Evolutionary conservation across 2,888 invertebrate species (phyloP), one percentile per base, ranked within the genome.

Genomic region (Noctua comes): DNA sequence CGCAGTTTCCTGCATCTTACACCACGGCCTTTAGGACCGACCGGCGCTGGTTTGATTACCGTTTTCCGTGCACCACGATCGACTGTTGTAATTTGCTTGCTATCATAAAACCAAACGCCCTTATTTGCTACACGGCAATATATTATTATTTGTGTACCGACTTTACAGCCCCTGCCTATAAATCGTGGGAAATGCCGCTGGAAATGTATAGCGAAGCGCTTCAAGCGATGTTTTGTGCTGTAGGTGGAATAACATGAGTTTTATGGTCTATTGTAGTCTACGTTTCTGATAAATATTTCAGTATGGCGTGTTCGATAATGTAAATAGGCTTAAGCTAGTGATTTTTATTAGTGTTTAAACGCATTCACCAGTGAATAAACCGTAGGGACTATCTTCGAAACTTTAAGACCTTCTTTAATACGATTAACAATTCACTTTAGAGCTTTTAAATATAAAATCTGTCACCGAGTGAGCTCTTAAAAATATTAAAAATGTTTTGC

Each of bases 11-110:
- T 79, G 48, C 83, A 1, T 36, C 82, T 85, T 84, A 57, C 0
- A 65, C 87, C 83, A 48, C 31, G 4, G 24, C 10, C 77, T 21
- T 76, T 85, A 90, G 89, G 87, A 88, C 88, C 87, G 88, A 82
- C 77, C 86, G 86, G 87, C 88, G 89, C 88, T 87, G 90, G 86
- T 94, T 92, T 94, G 94, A 94, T 95, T 93, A 93, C 94, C 88
- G 90, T 92, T 93, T 95, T 93, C 94, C 95, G 94, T 95, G 95
- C 92, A 90, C 91, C 89, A 84, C 92, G 92, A 93, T 93, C 91
- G 92, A 89, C 91, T 90, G 82, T 91, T 91, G 91, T 95, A 94
- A 95, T 95, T 94, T 94, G 87, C 93, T 92, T 91, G 91, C 91
- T 92, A 92, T 93, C 93, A 93, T 93, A 93, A 93, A 91, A 86